Evolutionary conservation across 2,797 vertebrate species (phyloP), one percentile per base, ranked within the genome.

Genomic region (Discoglossus pictus): DNA sequence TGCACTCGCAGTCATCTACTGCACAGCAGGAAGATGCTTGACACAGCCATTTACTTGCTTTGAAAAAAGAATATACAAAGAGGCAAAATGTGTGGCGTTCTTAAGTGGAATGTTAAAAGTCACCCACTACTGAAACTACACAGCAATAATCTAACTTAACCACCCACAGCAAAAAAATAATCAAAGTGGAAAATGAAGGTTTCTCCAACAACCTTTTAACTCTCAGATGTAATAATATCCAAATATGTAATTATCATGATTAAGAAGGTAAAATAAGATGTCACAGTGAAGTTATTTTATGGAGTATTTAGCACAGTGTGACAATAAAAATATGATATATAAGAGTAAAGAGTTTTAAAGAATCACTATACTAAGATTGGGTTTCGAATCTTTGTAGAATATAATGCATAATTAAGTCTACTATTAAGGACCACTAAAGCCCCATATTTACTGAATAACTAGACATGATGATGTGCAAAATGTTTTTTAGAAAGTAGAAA

Each of bases 1-100:
- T 61, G 65, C 55, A 68, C 35, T 68, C 60, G 47, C 65, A 60
- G 54, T 61, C 65, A 61, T 60, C 65, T 68, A 68, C 23, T 43
- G 47, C 58, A 53, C 65, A 68, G 65, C 65, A 34, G 65, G 65
- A 61, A 61, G 25, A 44, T 61, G 55, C 46, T 61, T 68, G 65
- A 68, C 38, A 52, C 25, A 68, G 65, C 56, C 65, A 60, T 68
- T 68, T 68, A 61, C 46, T 52, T 60, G 44, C 39, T 68, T 68
- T 68, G 18, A 12, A 15, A 40, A 60, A 47, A 58, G 51, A 42
- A 40, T 44, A 18, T 53, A 36, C 34, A 34, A 36, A 17, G 65
- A 52, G 25, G 38, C 25, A 68, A 59, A 68, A 60, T 52, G 36
- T 68, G 56, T 20, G 60, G 65, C 13, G 51, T 54, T 46, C 54